These are phyloP conservation scores for Hirudo medicinalis DNA, from an alignment of 1,140 invertebrate genomes.

Conservation along the genomic window DNA sequence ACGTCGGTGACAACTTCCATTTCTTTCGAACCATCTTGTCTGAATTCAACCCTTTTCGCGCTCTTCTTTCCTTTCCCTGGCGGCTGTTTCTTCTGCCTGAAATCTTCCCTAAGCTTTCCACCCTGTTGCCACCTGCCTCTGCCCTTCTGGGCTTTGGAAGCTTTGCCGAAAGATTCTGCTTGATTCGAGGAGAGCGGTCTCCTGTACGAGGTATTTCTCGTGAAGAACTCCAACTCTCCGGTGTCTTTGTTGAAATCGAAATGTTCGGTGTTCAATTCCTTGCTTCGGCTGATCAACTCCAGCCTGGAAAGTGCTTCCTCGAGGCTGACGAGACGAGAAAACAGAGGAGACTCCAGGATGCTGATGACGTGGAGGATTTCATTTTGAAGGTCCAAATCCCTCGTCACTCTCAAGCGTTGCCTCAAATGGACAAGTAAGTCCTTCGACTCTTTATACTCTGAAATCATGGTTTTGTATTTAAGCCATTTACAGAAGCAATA, in stretches of 20 bases:
- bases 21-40: background rate
- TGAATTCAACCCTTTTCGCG: background rate
- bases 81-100: background rate
- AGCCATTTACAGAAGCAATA: background rate
- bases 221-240: constrained; percentile 2
- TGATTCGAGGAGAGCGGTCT: background rate
- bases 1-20: background rate
- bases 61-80: background rate
- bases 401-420: background rate
- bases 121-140: no score
- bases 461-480: background rate
- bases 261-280: background rate
- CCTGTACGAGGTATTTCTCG: background rate
- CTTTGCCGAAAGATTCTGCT: background rate
- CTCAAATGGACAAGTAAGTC: background rate
- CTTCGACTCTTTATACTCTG: constrained; percentile 1
- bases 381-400: background rate
- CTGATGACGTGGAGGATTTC: constrained; percentile 5
- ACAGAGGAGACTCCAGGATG: background rate
- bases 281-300: background rate
- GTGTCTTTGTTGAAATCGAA: constrained; percentile 1
- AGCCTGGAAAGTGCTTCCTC: background rate
- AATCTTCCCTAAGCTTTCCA: background rate
- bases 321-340: constrained; percentile 4
- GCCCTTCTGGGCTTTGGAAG: background rate